A percentile compares a stretch with the other conserved stretches of the same genome.
Evolutionary conservation across 2,888 invertebrate species (phyloP).

Genomic region (Coelopa pilipes): DNA sequence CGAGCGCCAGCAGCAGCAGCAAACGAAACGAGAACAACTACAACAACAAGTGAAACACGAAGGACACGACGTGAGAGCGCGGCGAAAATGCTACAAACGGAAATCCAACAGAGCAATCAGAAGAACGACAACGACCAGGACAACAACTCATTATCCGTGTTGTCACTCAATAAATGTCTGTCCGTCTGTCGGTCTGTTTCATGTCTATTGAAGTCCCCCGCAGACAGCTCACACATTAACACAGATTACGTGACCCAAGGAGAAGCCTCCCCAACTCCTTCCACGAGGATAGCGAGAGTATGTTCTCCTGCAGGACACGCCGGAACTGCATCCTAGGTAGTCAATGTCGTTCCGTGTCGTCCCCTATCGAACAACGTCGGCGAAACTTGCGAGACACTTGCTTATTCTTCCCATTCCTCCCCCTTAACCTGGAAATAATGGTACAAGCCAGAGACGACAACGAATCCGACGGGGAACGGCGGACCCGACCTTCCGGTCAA

Average conservation of each 20-base stretch:
- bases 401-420: too few relatives aligned
- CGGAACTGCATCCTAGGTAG: too few relatives aligned
- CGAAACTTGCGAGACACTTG: too few relatives aligned
- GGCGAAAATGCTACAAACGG: background rate
- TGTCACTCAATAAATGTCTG: constrained; percentile 3
- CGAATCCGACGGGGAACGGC: too few relatives aligned
- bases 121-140: background rate
- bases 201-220: constrained; percentile 2
- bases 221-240: background rate
- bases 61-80: background rate
- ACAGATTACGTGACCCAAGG: background rate
- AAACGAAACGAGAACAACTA: background rate
- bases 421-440: too few relatives aligned
- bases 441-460: too few relatives aligned
- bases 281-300: too few relatives aligned
- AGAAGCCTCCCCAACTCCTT: background rate
- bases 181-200: constrained; percentile 12
- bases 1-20: background rate
- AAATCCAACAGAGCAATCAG: background rate
- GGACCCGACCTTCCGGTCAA: too few relatives aligned
- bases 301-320: too few relatives aligned
- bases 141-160: background rate
- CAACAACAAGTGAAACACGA: background rate
- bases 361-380: too few relatives aligned
- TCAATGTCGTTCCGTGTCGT: too few relatives aligned